phyloP scores from a whole-genome alignment of 2,888 invertebrate genomes.

The Barypeithes pellucidus region DNA sequence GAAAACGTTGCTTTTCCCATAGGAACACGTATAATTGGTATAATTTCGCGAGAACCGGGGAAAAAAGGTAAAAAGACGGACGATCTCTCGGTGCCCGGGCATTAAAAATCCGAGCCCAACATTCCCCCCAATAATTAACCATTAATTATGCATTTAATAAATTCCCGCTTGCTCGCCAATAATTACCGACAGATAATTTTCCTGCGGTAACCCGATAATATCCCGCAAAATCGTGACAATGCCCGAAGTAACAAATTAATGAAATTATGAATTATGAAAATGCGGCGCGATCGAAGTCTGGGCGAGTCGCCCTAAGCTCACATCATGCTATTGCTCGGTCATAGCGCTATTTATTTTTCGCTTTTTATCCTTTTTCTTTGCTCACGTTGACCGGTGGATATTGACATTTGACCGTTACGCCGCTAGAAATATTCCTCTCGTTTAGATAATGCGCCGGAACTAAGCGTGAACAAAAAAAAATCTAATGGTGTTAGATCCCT shows the following conservation, averaged over 20 bases:
- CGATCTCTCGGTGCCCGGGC: conserved; percentile 16
- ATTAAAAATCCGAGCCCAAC: conserved; percentile 33
- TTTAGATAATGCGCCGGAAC: neutral
- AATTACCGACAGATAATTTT: conserved; percentile 64
- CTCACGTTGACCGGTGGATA: conserved; percentile 31
- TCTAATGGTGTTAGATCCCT: neutral
- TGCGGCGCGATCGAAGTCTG: conserved; percentile 65
- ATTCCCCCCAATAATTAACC: conserved; percentile 66
- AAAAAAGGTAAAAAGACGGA: conserved; percentile 12
- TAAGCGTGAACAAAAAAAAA: neutral
- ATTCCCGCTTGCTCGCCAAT: conserved; percentile 66
- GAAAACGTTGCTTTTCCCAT: conserved; percentile 5
- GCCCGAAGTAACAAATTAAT: conserved; percentile 73
- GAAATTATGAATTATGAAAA: conserved; percentile 74
- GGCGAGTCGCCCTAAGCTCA: conserved; percentile 50
- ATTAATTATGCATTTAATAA: conserved; percentile 71
- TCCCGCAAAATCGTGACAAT: conserved; percentile 72
- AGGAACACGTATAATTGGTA: conserved; percentile 1
- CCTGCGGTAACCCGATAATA: conserved; percentile 70
- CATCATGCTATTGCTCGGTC: conserved; percentile 41
- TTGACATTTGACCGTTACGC: conserved; percentile 45
- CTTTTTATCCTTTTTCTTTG: conserved; percentile 17
- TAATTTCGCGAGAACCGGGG: conserved; percentile 4
- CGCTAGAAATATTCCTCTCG: conserved; percentile 3
- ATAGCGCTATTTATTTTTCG: conserved; percentile 42